Base-by-base conservation (phyloP, 2,113 vertebrate species). In the Baryphthengus martii region DNA sequence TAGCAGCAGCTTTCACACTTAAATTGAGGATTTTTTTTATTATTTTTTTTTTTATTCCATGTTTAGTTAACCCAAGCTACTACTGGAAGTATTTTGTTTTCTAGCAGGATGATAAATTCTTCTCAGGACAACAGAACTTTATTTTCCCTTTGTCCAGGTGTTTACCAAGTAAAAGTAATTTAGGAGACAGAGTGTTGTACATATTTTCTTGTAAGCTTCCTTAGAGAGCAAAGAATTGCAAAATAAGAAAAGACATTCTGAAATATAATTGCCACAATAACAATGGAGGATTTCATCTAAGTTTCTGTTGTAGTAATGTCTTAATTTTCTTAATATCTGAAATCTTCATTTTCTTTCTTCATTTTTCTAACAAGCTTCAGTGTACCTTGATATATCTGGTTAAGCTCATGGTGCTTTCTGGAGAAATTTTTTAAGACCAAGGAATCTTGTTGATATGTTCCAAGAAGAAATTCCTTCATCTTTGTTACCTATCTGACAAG, bases 171-270 rank as follows among this genome's bases (percentile, higher is more conserved):
- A 37, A 10, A 65, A 68, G 8, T 62, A 42, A 29, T 66, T 61
- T 7, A 31, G 45, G 58, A 74, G 65, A 62, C 28, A 19, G 44
- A 52, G 40, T 74, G 63, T 40, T 0, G 0, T 66, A 20, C 1
- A 0, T 26, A 2, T 77, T 77, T 76, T 84, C 39, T 50, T 45
- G 19, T 16, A 59, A 49, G 29, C 26, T 67, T 67, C 20, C 26
- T 28, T 74, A 45, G 50, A 74, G 56, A 70, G 29, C 19, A 66
- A 80, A 59, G 13, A 56, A 62, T 53, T 90, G 33, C 33, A 67
- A 74, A 73, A 49, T 33, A 56, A 53, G 23, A 44, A 31, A 65
- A 71, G 5, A 26, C 40, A 58, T 77, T 71, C 28, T 87, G 50
- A 71, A 73, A 68, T 28, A 11, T 35, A 72, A 39, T 66, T 85